Conservation (phyloP, 2,797 vertebrate genomes). For the Pangasius macronema region DNA sequence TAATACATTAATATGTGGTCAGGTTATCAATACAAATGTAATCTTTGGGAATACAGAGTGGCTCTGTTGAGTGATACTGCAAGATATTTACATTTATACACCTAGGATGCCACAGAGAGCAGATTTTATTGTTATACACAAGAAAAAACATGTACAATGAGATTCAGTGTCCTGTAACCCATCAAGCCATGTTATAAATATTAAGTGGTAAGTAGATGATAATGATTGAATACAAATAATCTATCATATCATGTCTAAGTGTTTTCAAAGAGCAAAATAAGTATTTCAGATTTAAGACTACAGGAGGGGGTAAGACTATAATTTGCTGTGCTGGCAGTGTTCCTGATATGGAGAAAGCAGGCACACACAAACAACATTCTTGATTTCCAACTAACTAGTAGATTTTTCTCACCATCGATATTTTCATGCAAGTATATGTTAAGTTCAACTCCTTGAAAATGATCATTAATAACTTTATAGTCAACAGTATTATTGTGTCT, state of each 20-base stretch:
- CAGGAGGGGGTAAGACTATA: background rate
- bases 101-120: background rate
- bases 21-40: background rate
- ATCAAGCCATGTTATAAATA: background rate
- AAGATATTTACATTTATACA: background rate
- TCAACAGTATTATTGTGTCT: background rate
- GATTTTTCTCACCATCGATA: background rate
- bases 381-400: background rate
- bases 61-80: background rate
- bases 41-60: background rate
- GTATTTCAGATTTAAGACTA: background rate
- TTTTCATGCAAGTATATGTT: background rate
- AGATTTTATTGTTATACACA: background rate
- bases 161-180: background rate
- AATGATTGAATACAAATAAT: background rate
- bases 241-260: background rate
- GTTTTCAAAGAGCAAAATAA: background rate
- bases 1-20: background rate
- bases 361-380: background rate
- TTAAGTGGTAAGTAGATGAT: background rate
- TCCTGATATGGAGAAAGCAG: background rate
- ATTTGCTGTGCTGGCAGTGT: conserved; percentile 1
- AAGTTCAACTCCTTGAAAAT: background rate
- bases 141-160: background rate
- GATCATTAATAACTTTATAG: background rate